phyloP scores from a whole-genome alignment of 2,113 vertebrate genomes.

The Mugil cephalus region DNA sequence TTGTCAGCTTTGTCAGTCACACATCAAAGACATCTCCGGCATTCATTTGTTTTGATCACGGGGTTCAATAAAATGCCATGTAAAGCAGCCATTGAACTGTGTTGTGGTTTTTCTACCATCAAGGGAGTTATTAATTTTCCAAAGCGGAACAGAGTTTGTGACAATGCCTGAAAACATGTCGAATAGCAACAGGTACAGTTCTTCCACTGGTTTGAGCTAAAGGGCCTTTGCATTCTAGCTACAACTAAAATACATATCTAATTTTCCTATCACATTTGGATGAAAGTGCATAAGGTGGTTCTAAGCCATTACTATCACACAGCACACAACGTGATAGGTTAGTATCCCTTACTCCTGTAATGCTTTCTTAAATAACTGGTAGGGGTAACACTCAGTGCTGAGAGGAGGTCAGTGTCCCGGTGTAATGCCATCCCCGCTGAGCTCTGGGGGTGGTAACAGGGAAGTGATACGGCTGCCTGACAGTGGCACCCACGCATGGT shows the following conservation, averaged over 20 bases:
- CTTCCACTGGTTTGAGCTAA: too few species aligned
- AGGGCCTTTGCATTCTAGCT: too few species aligned
- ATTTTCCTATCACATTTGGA: too few species aligned
- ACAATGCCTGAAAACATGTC: not conserved
- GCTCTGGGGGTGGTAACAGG: slow-evolving; percentile 38
- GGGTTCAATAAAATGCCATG: slow-evolving; percentile 10
- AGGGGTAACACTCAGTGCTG: slow-evolving; percentile 10
- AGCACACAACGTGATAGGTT: not conserved
- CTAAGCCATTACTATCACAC: not conserved
- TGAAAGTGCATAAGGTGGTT: too few species aligned
- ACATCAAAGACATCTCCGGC: slow-evolving; percentile 3
- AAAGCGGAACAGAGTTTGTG: not conserved
- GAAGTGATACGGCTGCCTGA: slow-evolving; percentile 61
- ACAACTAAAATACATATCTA: not conserved
- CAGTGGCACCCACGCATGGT: slow-evolving; percentile 50
- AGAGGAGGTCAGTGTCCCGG: slow-evolving; percentile 37
- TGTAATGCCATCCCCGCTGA: slow-evolving; percentile 58
- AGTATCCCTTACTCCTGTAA: slow-evolving; percentile 8
- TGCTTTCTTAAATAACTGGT: slow-evolving; percentile 45
- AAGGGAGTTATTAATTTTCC: not conserved
- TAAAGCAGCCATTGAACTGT: not conserved
- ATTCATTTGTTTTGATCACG: slow-evolving; percentile 28
- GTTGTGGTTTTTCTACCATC: not conserved
- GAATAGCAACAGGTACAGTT: slow-evolving; percentile 12
- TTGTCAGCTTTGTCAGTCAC: slow-evolving; percentile 47